These are phyloP conservation scores for Zosterops pallidus DNA, from an alignment of 2,113 vertebrate genomes.

Conservation along the genomic window DNA sequence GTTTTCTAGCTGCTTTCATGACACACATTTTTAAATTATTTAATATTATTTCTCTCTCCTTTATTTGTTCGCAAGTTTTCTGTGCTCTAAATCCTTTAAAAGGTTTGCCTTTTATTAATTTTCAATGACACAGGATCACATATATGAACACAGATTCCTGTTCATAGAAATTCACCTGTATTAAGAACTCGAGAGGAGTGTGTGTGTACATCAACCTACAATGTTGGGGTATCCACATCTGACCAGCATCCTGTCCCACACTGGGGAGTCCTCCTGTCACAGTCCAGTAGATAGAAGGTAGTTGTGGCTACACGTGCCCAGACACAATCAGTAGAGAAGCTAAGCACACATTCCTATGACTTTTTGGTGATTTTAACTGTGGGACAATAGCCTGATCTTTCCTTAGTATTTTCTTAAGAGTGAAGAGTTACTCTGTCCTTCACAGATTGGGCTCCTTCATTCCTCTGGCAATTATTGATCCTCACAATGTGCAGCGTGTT, in stretches of 20 bases:
- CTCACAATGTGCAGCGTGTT: not conserved
- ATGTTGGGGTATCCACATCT: not conserved
- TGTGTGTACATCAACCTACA: accelerated
- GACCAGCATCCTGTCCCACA: not conserved
- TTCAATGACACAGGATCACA: not conserved
- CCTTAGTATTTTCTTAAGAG: not conserved
- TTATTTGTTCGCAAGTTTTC: not conserved
- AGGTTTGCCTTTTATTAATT: not conserved
- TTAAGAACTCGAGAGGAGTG: not conserved
- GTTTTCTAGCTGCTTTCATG: not conserved
- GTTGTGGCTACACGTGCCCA: accelerated
- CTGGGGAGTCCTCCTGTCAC: not conserved
- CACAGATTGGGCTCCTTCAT: not conserved
- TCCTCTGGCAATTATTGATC: not conserved
- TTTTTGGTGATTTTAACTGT: not conserved
- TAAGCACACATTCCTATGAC: not conserved
- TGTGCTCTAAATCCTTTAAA: not conserved
- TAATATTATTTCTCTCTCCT: not conserved
- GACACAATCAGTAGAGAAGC: not conserved
- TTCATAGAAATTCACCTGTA: not conserved
- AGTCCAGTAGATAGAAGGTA: not conserved
- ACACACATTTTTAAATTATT: not conserved
- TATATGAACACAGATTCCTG: not conserved
- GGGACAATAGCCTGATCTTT: not conserved
- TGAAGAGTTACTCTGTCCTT: not conserved